phyloP scores from a whole-genome alignment of 2,797 vertebrate genomes.

The Sarcophilus harrisii region DNA sequence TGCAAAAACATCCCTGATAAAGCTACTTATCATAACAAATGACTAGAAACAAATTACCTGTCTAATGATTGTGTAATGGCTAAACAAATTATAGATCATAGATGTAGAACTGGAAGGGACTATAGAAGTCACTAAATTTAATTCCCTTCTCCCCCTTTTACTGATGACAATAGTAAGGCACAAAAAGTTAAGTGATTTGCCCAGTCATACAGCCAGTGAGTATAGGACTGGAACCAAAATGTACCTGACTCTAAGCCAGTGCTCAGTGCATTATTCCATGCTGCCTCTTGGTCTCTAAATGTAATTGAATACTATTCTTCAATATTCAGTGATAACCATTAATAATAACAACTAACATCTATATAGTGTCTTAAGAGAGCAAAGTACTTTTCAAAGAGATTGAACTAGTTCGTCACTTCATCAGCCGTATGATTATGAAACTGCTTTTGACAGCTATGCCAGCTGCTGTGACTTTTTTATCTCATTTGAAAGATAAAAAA shows the following conservation, averaged over 20 bases:
- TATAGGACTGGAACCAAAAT: neutral
- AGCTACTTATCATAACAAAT: neutral
- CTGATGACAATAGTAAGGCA: neutral
- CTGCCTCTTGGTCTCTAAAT: neutral
- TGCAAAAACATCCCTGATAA: neutral
- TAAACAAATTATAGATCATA: neutral
- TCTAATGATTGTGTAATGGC: neutral
- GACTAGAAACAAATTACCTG: neutral
- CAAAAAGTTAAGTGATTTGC: neutral
- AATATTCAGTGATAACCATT: neutral
- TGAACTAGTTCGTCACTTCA: neutral
- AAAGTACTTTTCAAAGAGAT: neutral
- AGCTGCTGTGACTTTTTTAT: neutral
- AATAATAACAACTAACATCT: neutral
- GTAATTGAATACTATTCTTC: neutral
- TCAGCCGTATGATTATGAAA: neutral
- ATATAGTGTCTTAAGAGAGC: neutral
- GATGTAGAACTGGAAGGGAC: neutral
- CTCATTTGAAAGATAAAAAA: neutral
- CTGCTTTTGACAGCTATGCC: neutral
- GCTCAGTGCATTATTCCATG: neutral
- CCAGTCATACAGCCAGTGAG: neutral
- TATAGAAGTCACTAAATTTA: neutral
- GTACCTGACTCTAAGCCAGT: neutral
- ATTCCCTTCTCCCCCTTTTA: neutral